Evolutionary conservation across 2,113 vertebrate species (phyloP).

Genomic region (Cyprinodon variegatus): DNA sequence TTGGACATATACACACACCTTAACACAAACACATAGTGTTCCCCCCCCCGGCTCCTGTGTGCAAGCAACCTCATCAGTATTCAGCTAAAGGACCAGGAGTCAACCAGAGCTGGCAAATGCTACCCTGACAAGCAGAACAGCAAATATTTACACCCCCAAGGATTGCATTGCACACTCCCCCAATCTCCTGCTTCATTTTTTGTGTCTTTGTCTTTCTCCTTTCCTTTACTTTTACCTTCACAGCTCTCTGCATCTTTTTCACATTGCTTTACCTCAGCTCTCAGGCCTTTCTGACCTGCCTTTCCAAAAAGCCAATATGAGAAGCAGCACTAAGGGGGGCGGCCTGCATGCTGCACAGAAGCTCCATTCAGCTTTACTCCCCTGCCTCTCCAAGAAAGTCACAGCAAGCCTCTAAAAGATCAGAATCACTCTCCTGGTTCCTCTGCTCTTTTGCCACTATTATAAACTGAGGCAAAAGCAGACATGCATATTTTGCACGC

Average conservation of each 20-base stretch:
- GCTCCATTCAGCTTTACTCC: constrained; percentile 70
- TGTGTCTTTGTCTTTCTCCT: constrained; percentile 28
- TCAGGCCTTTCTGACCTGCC: constrained; percentile 10
- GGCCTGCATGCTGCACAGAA: constrained; percentile 61
- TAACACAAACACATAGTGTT: constrained; percentile 24
- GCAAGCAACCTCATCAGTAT: constrained; percentile 76
- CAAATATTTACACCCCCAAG: constrained; percentile 82
- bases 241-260: constrained; percentile 17
- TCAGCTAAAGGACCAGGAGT: constrained; percentile 71
- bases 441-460: constrained; percentile 29
- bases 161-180: constrained; percentile 47
- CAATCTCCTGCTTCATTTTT: constrained; percentile 29
- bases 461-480: constrained; percentile 46
- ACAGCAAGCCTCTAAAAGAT: constrained; percentile 59
- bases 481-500: constrained; percentile 46
- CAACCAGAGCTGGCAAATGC: constrained; percentile 71
- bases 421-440: constrained; percentile 46
- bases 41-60: constrained; percentile 36
- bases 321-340: constrained; percentile 35
- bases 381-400: constrained; percentile 51
- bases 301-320: constrained; percentile 49
- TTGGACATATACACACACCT: constrained; percentile 9
- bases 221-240: constrained; percentile 10
- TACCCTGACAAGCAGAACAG: constrained; percentile 82
- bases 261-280: constrained; percentile 29